phyloP scores from a whole-genome alignment of 2,888 invertebrate species.

The Microctonus brassicae region DNA sequence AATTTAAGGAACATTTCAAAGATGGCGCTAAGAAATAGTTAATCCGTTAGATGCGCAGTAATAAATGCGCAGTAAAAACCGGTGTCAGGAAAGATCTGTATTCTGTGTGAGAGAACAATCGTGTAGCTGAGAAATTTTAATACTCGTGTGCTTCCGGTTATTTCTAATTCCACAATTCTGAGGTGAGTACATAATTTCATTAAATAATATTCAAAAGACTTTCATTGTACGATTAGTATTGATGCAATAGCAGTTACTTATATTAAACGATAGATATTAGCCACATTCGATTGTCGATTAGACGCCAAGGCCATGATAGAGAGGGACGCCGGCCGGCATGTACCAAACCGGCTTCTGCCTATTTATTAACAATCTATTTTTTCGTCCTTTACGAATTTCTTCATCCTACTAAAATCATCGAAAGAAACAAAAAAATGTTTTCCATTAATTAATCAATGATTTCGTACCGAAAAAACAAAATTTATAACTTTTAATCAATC shows the following conservation, averaged over 20 bases:
- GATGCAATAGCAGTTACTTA: too few species aligned
- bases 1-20: not conserved
- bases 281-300: not conserved
- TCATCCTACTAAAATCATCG: not conserved
- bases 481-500: too few species aligned
- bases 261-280: not conserved
- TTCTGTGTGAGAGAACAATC: constrained; percentile 25
- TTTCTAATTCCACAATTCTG: constrained; percentile 12
- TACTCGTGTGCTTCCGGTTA: constrained; percentile 31
- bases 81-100: constrained; percentile 35
- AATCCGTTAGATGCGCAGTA: constrained; percentile 15
- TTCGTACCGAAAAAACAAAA: not conserved
- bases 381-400: not conserved
- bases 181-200: not conserved
- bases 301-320: constrained; percentile 18
- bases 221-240: too few species aligned
- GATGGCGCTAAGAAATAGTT: not conserved
- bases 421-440: not conserved
- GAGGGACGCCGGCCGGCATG: constrained; percentile 36
- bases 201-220: not conserved
- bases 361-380: not conserved
- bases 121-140: constrained; percentile 31
- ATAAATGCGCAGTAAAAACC: constrained; percentile 26
- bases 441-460: not conserved
- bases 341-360: constrained; percentile 20